Base-by-base conservation (phyloP, 1,140 invertebrate species). In the Halictus rubicundus region DNA sequence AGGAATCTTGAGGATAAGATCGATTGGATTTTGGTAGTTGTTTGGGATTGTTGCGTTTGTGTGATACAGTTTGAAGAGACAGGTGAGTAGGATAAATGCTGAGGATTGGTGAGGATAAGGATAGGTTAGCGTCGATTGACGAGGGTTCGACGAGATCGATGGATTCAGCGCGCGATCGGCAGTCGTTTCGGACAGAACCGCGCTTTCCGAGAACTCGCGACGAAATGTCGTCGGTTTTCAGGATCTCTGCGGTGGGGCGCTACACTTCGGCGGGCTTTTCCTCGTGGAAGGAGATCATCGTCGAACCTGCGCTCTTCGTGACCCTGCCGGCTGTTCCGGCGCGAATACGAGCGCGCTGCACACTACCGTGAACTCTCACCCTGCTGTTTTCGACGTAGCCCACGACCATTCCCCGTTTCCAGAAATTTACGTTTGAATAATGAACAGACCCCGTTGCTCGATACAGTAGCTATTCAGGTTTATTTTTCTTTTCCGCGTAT, bases 211-310 rank as follows among this genome's bases (percentile, higher is more conserved):
- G 73, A 54, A 72, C 73, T 82, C 71, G 57, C 77, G 73, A 80
- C 71, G 77, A 73, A 85, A 74, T 85, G 83, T 69, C 77, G 64
- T 54, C 54, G 73, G 46, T 78, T 85, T 78, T 83, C 46, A 39
- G 60, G 74, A 16, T 63, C 59, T 32, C 16, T 16, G 46, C 49
- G 27, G 78, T 32, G 68, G 78, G 49, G 63, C 60, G 19, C 8
- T 16, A 42, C 39, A 46, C 61, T 59, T 65, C n/a, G 1, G 37
- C 64, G 32, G 23, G 73, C 60, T 52, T 64, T 63, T 64, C 77
- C 61, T 46, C 61, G 63, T 73, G 69, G 77, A 73, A 79, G 77
- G 77, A 79, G 77, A 73, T 66, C 52, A 66, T 46, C 39, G 49
- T 60, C 25, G 77, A 66, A 74, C 77, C 61, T 79, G 77, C 77